Percentiles rank a stretch among this genome's conserved stretches.
Evolutionary conservation across 2,888 invertebrate genomes (phyloP).

Genomic region (Oasisia sp.): DNA sequence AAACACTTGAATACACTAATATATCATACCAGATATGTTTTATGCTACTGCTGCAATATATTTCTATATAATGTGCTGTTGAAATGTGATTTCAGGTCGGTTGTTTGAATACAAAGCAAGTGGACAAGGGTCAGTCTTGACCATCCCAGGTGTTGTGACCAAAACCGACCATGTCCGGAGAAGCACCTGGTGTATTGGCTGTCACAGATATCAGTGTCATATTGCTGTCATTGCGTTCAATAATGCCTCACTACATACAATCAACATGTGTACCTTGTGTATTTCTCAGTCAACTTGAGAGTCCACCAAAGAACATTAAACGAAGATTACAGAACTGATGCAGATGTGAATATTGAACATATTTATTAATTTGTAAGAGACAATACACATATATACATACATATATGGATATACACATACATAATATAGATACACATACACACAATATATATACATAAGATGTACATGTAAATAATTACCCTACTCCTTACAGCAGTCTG

Average conservation of each 20-base stretch:
- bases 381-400: constrained; percentile 17
- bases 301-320: neutral
- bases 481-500: neutral
- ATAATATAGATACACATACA: neutral
- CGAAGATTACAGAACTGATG: neutral
- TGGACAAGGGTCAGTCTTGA: neutral
- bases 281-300: too few species aligned
- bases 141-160: neutral
- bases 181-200: neutral
- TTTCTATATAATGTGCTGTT: neutral
- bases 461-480: neutral
- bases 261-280: too few species aligned
- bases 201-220: neutral
- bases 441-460: constrained; percentile 3
- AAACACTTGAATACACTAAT: too few species aligned
- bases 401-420: neutral
- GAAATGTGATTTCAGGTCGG: constrained; percentile 1
- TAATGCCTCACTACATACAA: neutral
- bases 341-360: constrained; percentile 3
- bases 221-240: neutral
- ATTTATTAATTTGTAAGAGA: neutral
- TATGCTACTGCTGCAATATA: neutral
- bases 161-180: neutral
- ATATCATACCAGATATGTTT: too few species aligned
- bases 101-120: neutral